phyloP scores from a whole-genome alignment of 2,113 vertebrate genomes.

The Tachysurus vachellii region DNA sequence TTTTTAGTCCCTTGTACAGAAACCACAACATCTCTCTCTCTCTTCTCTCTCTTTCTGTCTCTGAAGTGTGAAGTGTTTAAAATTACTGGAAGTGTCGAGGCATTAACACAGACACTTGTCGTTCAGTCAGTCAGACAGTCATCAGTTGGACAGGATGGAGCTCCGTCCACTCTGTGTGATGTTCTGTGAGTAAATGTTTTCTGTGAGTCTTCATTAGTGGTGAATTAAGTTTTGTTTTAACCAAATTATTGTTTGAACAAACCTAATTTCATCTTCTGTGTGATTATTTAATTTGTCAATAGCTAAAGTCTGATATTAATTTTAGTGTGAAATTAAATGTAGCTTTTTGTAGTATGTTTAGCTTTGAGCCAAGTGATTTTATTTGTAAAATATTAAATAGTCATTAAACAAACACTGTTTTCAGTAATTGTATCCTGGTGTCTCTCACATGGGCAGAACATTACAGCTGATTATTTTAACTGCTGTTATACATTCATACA shows the following conservation, averaged over 20 bases:
- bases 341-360: background rate
- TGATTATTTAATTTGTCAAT: background rate
- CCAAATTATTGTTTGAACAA: background rate
- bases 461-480: background rate
- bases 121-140: background rate
- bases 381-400: background rate
- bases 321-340: too few species aligned
- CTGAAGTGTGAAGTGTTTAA: background rate
- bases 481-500: background rate
- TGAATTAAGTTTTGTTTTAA: background rate
- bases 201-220: background rate
- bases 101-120: background rate
- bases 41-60: background rate
- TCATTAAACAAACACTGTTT: background rate
- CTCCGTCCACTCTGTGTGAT: background rate
- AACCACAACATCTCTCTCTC: background rate
- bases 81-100: background rate
- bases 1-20: background rate
- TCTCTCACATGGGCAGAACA: background rate
- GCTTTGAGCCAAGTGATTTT: too few species aligned
- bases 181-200: conserved; percentile 23
- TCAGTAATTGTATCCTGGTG: background rate
- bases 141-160: background rate
- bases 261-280: too few species aligned
- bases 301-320: too few species aligned